These are phyloP conservation scores for Rhipidura dahli DNA, from an alignment of 2,113 vertebrate genomes.

Conservation along the genomic window DNA sequence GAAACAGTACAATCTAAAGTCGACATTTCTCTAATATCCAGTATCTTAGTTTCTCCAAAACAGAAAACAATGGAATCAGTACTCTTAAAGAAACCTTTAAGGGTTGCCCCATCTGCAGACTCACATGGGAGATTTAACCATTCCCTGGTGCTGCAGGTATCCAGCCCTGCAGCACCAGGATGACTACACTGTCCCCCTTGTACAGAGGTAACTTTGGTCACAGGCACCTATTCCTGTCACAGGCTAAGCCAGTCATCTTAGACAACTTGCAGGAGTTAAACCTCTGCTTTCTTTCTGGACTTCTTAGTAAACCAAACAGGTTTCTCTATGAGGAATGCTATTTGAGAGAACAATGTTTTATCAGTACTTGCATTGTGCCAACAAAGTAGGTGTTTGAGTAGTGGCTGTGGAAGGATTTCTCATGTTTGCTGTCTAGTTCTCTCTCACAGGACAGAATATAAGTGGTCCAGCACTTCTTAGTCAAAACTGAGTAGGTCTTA, in stretches of 20 bases:
- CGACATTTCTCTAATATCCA: neutral
- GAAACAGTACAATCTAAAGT: neutral
- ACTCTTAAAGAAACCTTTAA: neutral
- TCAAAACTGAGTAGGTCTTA: neutral
- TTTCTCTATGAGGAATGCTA: neutral
- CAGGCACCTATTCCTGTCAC: neutral
- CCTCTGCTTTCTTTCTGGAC: neutral
- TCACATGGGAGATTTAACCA: neutral
- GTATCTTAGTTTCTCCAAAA: neutral
- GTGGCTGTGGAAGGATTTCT: neutral
- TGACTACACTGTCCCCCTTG: neutral
- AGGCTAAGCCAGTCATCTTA: neutral
- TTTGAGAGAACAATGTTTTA: slow-evolving; percentile 12
- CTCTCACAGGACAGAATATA: neutral
- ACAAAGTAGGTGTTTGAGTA: slow-evolving; percentile 7
- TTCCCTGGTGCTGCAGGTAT: neutral
- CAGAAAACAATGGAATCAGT: neutral
- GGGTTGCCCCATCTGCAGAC: neutral
- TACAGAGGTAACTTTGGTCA: neutral
- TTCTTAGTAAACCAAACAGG: neutral
- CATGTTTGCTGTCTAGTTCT: neutral
- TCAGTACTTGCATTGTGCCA: slow-evolving; percentile 14
- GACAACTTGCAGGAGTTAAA: neutral
- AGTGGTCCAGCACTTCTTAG: neutral
- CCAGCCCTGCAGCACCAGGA: neutral